A percentile compares a stretch with the other conserved stretches of the same genome.
Evolutionary conservation across 2,797 vertebrate species (phyloP).

Genomic region (Onychomys leucogaster): DNA sequence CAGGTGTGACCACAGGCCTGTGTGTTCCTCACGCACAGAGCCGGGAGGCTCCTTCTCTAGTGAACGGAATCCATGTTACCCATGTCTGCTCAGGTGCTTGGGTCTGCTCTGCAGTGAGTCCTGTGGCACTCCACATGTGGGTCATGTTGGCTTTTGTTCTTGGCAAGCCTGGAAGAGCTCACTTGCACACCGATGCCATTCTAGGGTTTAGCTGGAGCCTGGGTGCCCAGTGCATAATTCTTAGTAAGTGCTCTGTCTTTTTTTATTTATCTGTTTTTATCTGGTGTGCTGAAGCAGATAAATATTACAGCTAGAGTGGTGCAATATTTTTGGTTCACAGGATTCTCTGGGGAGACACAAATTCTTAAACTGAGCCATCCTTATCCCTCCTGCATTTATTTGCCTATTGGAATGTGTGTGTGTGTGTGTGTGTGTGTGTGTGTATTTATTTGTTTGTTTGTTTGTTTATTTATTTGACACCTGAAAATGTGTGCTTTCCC

Average conservation of each 20-base stretch:
- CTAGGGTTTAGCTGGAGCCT: neutral
- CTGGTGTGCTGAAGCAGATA: neutral
- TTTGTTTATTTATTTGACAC: too few species aligned
- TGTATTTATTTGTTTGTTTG: too few species aligned
- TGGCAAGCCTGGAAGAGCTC: neutral
- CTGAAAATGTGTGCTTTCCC: too few species aligned
- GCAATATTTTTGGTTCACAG: neutral
- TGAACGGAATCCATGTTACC: fast-evolving
- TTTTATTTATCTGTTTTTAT: constrained; percentile 35
- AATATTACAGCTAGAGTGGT: neutral
- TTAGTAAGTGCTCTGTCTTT: neutral
- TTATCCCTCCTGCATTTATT: too few species aligned
- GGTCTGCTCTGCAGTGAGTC: neutral
- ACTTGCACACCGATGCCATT: neutral
- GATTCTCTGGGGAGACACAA: neutral
- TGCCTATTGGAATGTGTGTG: neutral
- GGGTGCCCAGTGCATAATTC: neutral
- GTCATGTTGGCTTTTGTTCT: neutral
- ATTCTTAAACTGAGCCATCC: neutral
- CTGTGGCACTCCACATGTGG: fast-evolving
- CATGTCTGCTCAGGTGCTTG: neutral
- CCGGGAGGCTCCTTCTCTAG: neutral
- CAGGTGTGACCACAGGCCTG: neutral
- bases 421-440: too few species aligned
- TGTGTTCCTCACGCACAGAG: neutral